Conservation (phyloP, 2,113 vertebrate species). For the Nothoprocta pentlandii region DNA sequence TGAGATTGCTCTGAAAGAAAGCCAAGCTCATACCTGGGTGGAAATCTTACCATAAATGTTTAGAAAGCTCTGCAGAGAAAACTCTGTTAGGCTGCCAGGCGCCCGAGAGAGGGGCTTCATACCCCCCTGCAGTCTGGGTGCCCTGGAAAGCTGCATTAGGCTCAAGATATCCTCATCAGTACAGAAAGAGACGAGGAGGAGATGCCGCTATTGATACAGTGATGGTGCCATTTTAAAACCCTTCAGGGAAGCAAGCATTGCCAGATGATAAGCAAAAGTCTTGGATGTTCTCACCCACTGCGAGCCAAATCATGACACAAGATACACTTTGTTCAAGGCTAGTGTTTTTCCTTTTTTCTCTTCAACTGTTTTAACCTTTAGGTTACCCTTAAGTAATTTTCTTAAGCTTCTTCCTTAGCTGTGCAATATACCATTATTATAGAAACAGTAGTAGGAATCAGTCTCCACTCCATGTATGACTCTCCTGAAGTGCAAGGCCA, state of each 20-base stretch:
- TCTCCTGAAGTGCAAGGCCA: not conserved
- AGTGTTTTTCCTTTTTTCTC: not conserved
- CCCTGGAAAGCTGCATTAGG: not conserved
- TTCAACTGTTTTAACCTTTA: not conserved
- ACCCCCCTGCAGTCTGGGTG: not conserved
- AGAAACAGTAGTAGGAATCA: not conserved
- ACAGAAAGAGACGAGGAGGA: not conserved
- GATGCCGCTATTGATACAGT: not conserved
- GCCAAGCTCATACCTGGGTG: constrained; percentile 20
- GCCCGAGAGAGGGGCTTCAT: not conserved
- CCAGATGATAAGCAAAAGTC: constrained; percentile 39
- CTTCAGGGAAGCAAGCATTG: constrained; percentile 47
- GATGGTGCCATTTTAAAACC: constrained; percentile 14
- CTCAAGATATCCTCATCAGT: not conserved
- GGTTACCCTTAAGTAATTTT: not conserved
- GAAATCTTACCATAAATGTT: constrained; percentile 10
- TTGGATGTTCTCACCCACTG: not conserved
- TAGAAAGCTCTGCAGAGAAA: not conserved
- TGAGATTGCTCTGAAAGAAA: constrained; percentile 24
- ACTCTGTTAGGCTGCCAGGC: not conserved
- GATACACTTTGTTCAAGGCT: not conserved
- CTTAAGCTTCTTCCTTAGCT: not conserved
- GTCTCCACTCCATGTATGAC: not conserved
- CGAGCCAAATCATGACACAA: constrained; percentile 35
- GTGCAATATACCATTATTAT: not conserved